These are phyloP conservation scores for Calameuta filiformis DNA, from an alignment of 2,888 invertebrate genomes.

Conservation along the genomic window DNA sequence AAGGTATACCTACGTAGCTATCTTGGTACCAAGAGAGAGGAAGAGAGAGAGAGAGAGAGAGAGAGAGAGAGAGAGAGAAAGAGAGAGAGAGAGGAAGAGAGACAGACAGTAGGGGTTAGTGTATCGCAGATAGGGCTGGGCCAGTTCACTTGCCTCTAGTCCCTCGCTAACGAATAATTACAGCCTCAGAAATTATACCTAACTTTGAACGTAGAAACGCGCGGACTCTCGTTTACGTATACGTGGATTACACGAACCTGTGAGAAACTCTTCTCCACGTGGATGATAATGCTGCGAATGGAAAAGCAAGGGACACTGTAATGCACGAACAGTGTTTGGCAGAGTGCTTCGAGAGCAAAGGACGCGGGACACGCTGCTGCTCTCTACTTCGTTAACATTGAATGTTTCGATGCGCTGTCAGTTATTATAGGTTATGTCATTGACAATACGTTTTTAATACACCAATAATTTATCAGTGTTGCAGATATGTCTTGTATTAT, in stretches of 20 bases:
- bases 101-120: slow-evolving; percentile 3
- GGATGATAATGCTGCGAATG: slow-evolving; percentile 35
- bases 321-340: slow-evolving; percentile 49
- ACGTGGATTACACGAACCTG: background rate
- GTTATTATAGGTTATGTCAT: background rate
- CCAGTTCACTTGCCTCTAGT: slow-evolving; percentile 22
- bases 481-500: background rate
- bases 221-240: slow-evolving; percentile 7
- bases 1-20: background rate
- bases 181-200: slow-evolving; percentile 36
- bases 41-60: background rate
- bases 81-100: too few relatives aligned
- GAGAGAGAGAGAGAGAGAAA: background rate
- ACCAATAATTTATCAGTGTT: background rate
- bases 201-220: slow-evolving; percentile 20
- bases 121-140: slow-evolving; percentile 2
- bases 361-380: slow-evolving; percentile 10
- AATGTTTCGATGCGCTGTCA: background rate
- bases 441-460: background rate
- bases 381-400: background rate
- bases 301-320: slow-evolving; percentile 33
- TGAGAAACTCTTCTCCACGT: slow-evolving; percentile 9
- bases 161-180: slow-evolving; percentile 52
- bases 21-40: background rate
- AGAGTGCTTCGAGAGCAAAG: slow-evolving; percentile 20